phyloP scores from a whole-genome alignment of 1,140 invertebrate genomes.

The Lepidostoma basale region DNA sequence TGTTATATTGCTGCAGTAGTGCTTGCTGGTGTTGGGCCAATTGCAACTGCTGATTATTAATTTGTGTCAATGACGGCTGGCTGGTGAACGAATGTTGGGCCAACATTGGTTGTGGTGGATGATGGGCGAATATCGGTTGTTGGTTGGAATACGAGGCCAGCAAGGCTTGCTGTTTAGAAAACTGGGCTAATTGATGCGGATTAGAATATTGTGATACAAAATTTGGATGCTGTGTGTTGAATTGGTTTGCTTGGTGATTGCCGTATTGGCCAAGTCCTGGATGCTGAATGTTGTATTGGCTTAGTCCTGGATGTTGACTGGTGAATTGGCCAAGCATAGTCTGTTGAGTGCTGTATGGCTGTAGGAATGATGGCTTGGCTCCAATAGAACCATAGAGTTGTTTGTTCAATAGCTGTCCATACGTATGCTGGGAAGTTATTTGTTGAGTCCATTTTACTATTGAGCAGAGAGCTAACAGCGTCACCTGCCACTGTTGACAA shows the following conservation, averaged over 20 bases:
- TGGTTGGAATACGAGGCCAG: too few species aligned
- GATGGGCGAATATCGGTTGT: too few species aligned
- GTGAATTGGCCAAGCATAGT: too few species aligned
- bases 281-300: background rate
- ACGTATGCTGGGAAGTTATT: background rate
- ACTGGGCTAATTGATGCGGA: background rate
- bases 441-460: background rate
- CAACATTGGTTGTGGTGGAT: too few species aligned
- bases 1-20: background rate
- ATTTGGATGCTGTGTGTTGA: too few species aligned
- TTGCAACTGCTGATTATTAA: background rate
- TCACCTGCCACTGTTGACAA: slow-evolving; percentile 12
- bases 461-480: background rate
- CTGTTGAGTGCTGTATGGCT: background rate
- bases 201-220: too few species aligned
- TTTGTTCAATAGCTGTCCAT: background rate
- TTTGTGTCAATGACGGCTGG: background rate
- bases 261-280: background rate
- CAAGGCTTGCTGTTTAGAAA: background rate
- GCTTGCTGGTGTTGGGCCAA: background rate
- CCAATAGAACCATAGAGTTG: slow-evolving; percentile 18
- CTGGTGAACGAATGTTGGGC: too few species aligned
- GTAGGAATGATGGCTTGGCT: background rate
- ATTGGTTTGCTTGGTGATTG: background rate
- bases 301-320: background rate